Percentiles rank a stretch among this genome's conserved stretches.
Evolutionary conservation across 2,113 vertebrate genomes (phyloP).

Genomic region (Cyanoderma ruficeps): DNA sequence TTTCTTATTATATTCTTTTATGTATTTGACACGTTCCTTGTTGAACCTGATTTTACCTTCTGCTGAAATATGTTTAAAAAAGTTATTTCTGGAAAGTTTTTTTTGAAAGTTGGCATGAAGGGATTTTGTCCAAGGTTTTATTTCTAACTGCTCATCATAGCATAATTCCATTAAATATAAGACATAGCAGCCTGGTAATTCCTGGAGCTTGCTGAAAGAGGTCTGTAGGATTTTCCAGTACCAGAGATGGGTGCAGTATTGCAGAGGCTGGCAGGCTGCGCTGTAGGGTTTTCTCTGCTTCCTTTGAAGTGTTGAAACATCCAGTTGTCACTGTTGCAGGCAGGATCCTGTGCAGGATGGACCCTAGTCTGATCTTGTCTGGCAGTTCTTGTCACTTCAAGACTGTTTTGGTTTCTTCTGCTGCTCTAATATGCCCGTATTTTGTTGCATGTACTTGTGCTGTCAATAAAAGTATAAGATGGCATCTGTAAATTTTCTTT

Average conservation of each 20-base stretch:
- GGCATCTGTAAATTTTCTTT: not conserved
- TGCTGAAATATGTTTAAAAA: not conserved
- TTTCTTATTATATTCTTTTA: not conserved
- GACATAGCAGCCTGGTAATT: not conserved
- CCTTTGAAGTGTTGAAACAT: not conserved
- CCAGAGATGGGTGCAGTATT: not conserved
- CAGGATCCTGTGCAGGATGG: not conserved
- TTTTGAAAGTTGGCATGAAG: not conserved
- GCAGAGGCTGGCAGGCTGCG: not conserved
- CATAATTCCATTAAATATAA: not conserved
- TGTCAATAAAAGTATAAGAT: not conserved
- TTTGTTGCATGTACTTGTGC: not conserved
- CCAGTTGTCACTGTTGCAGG: not conserved
- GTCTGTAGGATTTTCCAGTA: not conserved
- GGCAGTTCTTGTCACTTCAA: not conserved
- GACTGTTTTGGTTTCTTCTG: not conserved
- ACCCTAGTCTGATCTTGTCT: not conserved
- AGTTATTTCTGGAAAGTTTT: not conserved
- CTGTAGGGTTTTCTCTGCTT: not conserved
- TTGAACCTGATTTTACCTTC: not conserved
- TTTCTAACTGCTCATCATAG: not conserved
- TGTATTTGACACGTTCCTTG: not conserved
- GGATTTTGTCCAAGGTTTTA: not conserved
- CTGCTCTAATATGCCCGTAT: not conserved
- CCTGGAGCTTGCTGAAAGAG: not conserved